Conservation (phyloP, 2,888 invertebrate genomes). For the Zygogramma bicolorata region DNA sequence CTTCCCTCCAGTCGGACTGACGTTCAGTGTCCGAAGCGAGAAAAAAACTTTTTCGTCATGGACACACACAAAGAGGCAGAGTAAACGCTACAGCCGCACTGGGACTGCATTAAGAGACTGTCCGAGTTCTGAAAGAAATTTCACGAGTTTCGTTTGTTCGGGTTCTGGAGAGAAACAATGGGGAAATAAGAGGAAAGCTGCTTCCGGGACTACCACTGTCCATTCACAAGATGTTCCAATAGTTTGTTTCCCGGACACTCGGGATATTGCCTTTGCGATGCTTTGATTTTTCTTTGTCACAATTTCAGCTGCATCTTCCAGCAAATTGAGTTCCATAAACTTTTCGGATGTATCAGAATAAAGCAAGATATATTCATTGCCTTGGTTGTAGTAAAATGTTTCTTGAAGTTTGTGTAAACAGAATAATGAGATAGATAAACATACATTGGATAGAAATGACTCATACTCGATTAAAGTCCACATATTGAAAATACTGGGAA, state of each 20-base stretch:
- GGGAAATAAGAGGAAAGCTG: background rate
- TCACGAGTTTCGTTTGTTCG: background rate
- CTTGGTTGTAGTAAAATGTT: no score
- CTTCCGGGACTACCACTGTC: background rate
- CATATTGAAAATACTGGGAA: no score
- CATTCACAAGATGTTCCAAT: background rate
- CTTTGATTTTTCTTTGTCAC: background rate
- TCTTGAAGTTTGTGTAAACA: no score
- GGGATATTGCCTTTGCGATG: background rate
- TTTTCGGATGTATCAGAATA: background rate
- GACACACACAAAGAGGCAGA: background rate
- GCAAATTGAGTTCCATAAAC: background rate
- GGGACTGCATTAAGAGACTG: background rate
- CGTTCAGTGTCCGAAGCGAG: background rate
- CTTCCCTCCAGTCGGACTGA: background rate
- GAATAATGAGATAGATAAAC: no score
- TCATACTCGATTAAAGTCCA: no score
- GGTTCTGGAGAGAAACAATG: background rate
- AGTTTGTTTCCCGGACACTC: background rate
- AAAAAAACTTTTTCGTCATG: background rate
- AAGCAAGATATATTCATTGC: no score
- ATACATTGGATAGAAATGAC: no score
- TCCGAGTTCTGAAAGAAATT: background rate
- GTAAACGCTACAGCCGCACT: background rate
- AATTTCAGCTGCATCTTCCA: background rate